Base-by-base conservation (phyloP, 2,888 invertebrate genomes). In the Plutella xylostella region DNA sequence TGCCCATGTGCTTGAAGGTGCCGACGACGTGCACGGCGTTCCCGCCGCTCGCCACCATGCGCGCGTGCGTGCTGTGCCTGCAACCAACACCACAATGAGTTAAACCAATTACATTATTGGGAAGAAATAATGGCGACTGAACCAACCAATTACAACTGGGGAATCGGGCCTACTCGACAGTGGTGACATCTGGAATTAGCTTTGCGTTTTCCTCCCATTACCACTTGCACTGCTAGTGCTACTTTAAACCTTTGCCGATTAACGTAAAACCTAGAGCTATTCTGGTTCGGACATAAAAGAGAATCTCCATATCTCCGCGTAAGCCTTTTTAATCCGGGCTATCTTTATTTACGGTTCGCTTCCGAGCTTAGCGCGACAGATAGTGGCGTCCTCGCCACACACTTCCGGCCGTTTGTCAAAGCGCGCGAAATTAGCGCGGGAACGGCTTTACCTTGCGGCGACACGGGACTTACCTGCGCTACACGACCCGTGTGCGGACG, bases 1-100 rank as follows among this genome's bases (percentile, higher is more conserved):
- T 84, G 25, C 87, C 85, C 63, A 88, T 86, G 63, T 89, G 87
- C 62, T 92, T 91, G 71, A 92, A 92, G 25, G 90, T 90, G 49
- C 94, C 94, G 44, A 92, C 89, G 58, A 94, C 90, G 75, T 91
- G 89, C 48, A 93, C 87, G n/a, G 91, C 90, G 48, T 82, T 83
- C 15, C 92, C 93, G 42, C 92, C 92, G 57, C 90, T 90, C 65
- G 92, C 90, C 46, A 91, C 86, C 90, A 94, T 91, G 66, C 91
- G 89, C 1, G 92, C 94, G 56, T 90, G 90, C 31, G 93, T 91
- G 57, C 89, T 90, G 61, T 89, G 88, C 63, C 90, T 90, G 79
- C 18, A 77, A 79, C 60, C 68, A 60, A 47, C 48, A 43, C 54
- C 4, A 43, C 1, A 21, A 12, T 22, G 25, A 28, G 21, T n/a